Base-by-base conservation (phyloP, 2,888 invertebrate species). In the Ptilodon capucinus region DNA sequence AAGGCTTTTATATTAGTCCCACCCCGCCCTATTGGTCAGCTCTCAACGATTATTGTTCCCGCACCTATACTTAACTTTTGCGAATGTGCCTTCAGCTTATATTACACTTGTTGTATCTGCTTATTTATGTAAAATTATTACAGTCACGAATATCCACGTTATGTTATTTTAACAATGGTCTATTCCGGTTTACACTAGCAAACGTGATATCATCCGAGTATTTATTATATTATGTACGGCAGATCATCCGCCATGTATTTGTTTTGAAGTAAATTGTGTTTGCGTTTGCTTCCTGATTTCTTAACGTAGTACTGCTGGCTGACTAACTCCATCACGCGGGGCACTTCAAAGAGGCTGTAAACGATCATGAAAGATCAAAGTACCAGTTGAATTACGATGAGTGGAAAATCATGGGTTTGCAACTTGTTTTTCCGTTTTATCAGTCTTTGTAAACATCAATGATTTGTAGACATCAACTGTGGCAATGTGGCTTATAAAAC, bases 351-450 rank as follows among this genome's bases (percentile, higher is more conserved):
- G 55, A 51, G 60, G 68, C 59, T 57, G 58, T 67, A 51, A 64
- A 65, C 54, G 52, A 11, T 53, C 46, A 54, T 66, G 49, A 63
- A 74, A 76, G 73, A 78, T 79, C 76, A 81, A 81, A 74, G 68
- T 43, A 60, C 55, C 57, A 55, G 46, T 57, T 60, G 57, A 64
- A 63, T 72, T 63, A 70, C 68, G 64, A 67, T 52, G 57, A 64
- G 57, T 67, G 66, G 63, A 67, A 71, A 64, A 61, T 58, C 63
- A 63, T 61, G 40, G 54, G 60, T 68, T 68, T 65, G 72, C 56
- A 62, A 68, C 65, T 63, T 65, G 62, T 64, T 68, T 65, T 66
- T 64, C 55, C 53, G 54, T 68, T 69, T 68, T 57, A 66, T 68
- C 54, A 56, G 43, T 60, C 51, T 58, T 57, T 64, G 48, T 67